phyloP scores from a whole-genome alignment of 1,140 invertebrate genomes.

The Maconellicoccus hirsutus region DNA sequence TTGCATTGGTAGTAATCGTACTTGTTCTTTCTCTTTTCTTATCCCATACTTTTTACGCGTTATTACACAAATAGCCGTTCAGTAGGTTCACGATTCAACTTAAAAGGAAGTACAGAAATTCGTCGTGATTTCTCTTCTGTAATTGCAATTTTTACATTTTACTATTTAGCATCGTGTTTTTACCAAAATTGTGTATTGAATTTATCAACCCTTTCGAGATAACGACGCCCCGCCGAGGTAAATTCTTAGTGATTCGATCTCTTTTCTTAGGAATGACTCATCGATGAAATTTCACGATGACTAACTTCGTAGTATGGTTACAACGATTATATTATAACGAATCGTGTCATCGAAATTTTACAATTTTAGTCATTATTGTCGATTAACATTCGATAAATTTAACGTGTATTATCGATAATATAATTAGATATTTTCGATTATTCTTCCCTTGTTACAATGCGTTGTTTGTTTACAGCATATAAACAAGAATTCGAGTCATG shows the following conservation, averaged over 20 bases:
- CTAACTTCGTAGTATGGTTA: too few relatives aligned
- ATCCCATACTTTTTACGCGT: neutral
- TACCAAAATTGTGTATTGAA: neutral
- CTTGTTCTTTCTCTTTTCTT: slow-evolving; percentile 1
- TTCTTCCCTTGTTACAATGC: too few relatives aligned
- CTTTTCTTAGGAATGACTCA: too few relatives aligned
- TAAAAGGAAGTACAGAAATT: neutral
- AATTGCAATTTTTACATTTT: neutral
- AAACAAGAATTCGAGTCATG: too few relatives aligned
- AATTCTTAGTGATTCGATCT: neutral
- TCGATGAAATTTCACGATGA: too few relatives aligned
- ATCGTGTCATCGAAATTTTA: too few relatives aligned
- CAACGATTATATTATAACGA: too few relatives aligned
- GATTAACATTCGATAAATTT: too few relatives aligned
- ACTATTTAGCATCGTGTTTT: neutral
- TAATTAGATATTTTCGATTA: too few relatives aligned
- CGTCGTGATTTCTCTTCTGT: neutral
- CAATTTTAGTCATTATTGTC: too few relatives aligned
- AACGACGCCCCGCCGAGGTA: neutral
- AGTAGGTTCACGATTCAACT: neutral
- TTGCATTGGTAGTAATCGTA: neutral
- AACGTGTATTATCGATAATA: too few relatives aligned
- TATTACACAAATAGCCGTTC: slow-evolving; percentile 3
- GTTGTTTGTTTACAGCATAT: too few relatives aligned
- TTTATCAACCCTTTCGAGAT: neutral